Conservation (phyloP, 2,888 invertebrate genomes). For the Papilio protenor region DNA sequence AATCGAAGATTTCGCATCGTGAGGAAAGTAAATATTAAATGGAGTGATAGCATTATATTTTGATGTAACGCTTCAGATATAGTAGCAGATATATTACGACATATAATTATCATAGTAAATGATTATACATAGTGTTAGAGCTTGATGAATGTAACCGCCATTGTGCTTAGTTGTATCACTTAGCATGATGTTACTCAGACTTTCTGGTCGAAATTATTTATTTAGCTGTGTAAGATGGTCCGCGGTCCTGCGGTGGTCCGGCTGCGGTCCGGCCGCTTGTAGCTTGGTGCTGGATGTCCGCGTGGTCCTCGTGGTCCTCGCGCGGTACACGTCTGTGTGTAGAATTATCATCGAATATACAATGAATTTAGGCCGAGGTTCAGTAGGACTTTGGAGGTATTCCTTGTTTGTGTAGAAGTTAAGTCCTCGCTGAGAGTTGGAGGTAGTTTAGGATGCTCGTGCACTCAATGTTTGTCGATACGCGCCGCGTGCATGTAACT, state of each 20-base stretch:
- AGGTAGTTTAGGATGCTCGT: conserved; percentile 35
- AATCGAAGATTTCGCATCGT: conserved; percentile 47
- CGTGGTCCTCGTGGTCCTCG: background rate
- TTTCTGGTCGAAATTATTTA: conserved; percentile 63
- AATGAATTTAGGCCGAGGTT: conserved; percentile 39
- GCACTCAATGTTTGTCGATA: background rate
- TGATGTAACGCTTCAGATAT: conserved; percentile 77
- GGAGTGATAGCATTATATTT: conserved; percentile 51
- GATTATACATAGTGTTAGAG: conserved; percentile 73
- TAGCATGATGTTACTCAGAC: conserved; percentile 78
- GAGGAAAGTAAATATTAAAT: conserved; percentile 53
- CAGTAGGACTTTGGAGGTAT: conserved; percentile 2
- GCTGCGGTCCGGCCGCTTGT: conserved; percentile 19
- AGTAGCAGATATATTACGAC: conserved; percentile 74
- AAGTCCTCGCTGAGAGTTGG: conserved; percentile 26
- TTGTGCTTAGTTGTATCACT: conserved; percentile 81
- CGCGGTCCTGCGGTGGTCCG: conserved; percentile 1
- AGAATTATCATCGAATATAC: conserved; percentile 43
- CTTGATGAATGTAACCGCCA: conserved; percentile 83
- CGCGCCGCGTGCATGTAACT: background rate
- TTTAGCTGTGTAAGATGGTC: conserved; percentile 46
- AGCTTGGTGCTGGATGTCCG: conserved; percentile 36
- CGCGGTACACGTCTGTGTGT: conserved; percentile 1
- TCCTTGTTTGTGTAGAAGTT: conserved; percentile 28
- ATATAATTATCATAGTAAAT: conserved; percentile 72